Base-by-base conservation (phyloP, 92 coral and sea anemone genomes). In the Diadumene lineata region DNA sequence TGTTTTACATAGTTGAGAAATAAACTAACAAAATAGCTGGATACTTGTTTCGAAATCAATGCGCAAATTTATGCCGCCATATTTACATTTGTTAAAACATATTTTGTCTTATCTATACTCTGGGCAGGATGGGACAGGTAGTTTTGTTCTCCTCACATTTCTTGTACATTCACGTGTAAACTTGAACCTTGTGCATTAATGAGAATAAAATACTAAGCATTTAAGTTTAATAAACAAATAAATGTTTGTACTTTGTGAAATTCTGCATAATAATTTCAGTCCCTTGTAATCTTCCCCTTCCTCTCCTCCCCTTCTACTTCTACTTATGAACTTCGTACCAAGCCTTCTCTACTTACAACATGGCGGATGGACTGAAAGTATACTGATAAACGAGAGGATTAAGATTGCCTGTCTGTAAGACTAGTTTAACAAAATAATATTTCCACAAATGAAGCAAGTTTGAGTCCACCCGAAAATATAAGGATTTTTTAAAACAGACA, bases 341-440 rank as follows among this genome's bases (percentile, higher is more conserved):
- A 66, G 65, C 77, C 56, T 1, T 21, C 77, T 24, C 77, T 65
- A 43, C n/a, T 31, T 84, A 11, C 58, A 84, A 79, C 11, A 79
- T 84, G 89, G 89, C 75, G 77, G 85, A 74, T 43, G 46, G 8
- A 18, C n/a, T n/a, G n/a, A n/a, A n/a, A n/a, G n/a, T n/a, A n/a
- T n/a, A n/a, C n/a, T n/a, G n/a, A n/a, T n/a, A n/a, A n/a, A n/a
- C n/a, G n/a, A n/a, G n/a, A n/a, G n/a, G n/a, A n/a, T n/a, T n/a
- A n/a, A n/a, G n/a, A n/a, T n/a, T n/a, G n/a, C n/a, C n/a, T n/a
- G n/a, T n/a, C n/a, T n/a, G n/a, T n/a, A n/a, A n/a, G n/a, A n/a
- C n/a, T n/a, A n/a, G n/a, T n/a, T n/a, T n/a, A n/a, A n/a, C n/a
- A n/a, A n/a, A n/a, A n/a, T n/a, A n/a, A n/a, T n/a, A n/a, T n/a